Percentiles rank a stretch among this genome's conserved stretches.
Conservation (phyloP, 2,888 invertebrate genomes). For the Cheilosia variabilis region DNA sequence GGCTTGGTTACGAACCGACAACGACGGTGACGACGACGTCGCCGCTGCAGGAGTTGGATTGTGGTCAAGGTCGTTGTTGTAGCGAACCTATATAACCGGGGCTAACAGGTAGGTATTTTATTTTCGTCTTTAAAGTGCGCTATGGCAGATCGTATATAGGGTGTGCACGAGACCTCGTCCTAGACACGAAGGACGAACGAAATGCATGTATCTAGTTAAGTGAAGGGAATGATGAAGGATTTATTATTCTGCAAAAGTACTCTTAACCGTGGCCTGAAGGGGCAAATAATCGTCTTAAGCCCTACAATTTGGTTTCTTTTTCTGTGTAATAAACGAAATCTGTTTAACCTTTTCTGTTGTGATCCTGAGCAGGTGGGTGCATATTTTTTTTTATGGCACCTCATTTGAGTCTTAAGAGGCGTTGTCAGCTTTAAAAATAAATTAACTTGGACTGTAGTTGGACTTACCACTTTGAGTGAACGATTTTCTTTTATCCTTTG, state of each 20-base stretch:
- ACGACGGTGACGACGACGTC: not conserved
- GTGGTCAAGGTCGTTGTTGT: slow-evolving; percentile 61
- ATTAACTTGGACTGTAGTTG: not conserved
- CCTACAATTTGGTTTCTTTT: not conserved
- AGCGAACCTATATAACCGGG: not conserved
- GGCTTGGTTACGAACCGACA: not conserved
- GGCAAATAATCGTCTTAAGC: slow-evolving; percentile 33
- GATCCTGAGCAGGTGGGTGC: not conserved
- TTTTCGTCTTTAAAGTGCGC: slow-evolving; percentile 15
- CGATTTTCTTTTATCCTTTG: slow-evolving; percentile 10
- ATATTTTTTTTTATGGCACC: not conserved
- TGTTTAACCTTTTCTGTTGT: not conserved
- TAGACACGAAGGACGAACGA: slow-evolving; percentile 37
- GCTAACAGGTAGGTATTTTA: slow-evolving; percentile 54
- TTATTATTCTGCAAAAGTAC: slow-evolving; percentile 28
- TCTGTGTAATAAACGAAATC: not conserved
- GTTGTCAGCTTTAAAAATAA: slow-evolving; percentile 39
- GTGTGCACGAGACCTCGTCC: slow-evolving; percentile 34
- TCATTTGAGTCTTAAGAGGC: not conserved
- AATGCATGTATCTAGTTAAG: slow-evolving; percentile 21
- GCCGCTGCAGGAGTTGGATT: slow-evolving; percentile 45
- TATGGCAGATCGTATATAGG: not conserved
- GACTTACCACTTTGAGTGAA: slow-evolving; percentile 31
- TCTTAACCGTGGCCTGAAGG: slow-evolving; percentile 26
- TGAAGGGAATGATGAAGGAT: slow-evolving; percentile 36